Base-by-base conservation (phyloP, 2,113 vertebrate genomes). In the Pavo muticus region DNA sequence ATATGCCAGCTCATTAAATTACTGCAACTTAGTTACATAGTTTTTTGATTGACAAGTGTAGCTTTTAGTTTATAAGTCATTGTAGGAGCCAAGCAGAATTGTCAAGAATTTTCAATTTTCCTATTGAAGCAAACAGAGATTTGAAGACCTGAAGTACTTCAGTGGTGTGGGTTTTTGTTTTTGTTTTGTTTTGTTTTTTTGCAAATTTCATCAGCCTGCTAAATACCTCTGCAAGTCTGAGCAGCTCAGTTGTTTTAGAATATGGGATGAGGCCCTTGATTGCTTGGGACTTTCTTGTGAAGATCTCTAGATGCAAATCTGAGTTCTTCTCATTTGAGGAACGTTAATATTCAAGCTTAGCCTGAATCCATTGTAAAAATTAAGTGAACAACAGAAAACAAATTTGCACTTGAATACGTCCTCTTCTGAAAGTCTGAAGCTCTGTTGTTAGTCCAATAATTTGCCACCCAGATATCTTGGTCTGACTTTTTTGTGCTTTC, bases 211-310 rank as follows among this genome's bases (percentile, higher is more conserved):
- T 39, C 69, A 94, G 69, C 88, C 69, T 86, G 16, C 56, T 94
- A 80, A 93, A 96, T 96, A 88, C 39, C 65, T 94, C 32, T 78
- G 79, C 94, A 95, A 93, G 88, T 92, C 91, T 92, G 79, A 88
- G 76, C 90, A 95, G 73, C 83, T 95, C 95, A 71, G 40, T 87
- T 82, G 79, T 57, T 60, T 94, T 87, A 75, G 88, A 70, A 71
- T 68, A 90, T 60, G 76, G 83, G 65, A 88, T 81, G 75, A 50
- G 20, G 37, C 90, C 73, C 93, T 93, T 91, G 74, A 90, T 96
- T 48, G 48, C 70, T 82, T 85, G n/a, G 0, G 19, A 64, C 68
- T 95, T 68, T 63, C 75, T 83, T 93, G 45, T 88, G 69, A 88
- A 86, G 76, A 86, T 93, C 60, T 93, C 79, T 86, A 90, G 85